phyloP scores from a whole-genome alignment of 2,797 vertebrate genomes.

The Threskiornis aethiopicus region DNA sequence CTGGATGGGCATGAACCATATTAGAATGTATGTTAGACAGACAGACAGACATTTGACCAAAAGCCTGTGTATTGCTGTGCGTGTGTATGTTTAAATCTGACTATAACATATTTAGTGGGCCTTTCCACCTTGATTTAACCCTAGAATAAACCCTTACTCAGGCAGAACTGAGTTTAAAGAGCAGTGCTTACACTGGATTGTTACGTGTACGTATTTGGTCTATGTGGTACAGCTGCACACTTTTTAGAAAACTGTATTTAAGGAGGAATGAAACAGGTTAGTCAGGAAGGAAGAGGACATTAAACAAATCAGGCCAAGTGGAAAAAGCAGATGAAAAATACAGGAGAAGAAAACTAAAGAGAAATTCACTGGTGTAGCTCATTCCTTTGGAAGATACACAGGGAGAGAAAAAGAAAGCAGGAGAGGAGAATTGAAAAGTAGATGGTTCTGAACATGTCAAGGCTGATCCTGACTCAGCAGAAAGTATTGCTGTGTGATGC shows the following conservation, averaged over 20 bases:
- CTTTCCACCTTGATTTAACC: not conserved
- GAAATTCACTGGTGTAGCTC: not conserved
- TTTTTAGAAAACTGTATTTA: not conserved
- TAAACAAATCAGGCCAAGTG: not conserved
- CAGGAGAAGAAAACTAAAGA: not conserved
- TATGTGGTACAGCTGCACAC: not conserved
- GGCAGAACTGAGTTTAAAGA: not conserved
- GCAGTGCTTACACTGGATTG: not conserved
- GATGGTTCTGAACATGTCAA: not conserved
- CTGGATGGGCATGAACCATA: not conserved
- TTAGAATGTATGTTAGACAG: not conserved
- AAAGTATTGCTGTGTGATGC: not conserved
- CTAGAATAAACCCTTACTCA: not conserved
- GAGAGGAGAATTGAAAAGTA: not conserved
- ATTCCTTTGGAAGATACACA: not conserved
- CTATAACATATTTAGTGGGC: not conserved
- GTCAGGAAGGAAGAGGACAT: not conserved
- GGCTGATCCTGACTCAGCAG: constrained; percentile 46
- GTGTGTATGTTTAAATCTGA: not conserved
- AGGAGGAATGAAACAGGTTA: not conserved
- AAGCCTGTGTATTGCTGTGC: not conserved
- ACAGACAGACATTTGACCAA: not conserved
- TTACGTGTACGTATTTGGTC: not conserved
- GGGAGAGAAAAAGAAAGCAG: not conserved
- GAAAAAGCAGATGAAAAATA: not conserved